A percentile compares a stretch with the other conserved stretches of the same genome.
Conservation (phyloP, 2,888 invertebrate species). For the Tanypteryx hageni region DNA sequence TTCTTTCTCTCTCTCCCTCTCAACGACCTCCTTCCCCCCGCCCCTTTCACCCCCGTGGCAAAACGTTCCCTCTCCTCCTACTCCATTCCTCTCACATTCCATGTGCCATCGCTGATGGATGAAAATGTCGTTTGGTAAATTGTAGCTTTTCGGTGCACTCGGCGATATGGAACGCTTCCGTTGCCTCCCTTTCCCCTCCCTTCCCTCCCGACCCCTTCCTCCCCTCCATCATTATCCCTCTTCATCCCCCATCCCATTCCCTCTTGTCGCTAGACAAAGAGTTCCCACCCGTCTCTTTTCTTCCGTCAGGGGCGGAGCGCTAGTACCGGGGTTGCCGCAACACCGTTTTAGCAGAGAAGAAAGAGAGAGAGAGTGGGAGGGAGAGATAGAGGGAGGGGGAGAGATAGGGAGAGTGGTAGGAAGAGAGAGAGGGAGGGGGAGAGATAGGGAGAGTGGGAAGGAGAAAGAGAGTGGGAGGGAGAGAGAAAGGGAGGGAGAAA, state of each 20-base stretch:
- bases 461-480: neutral
- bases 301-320: neutral
- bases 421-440: neutral
- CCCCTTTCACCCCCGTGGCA: too few relatives aligned
- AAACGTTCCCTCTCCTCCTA: too few relatives aligned
- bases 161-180: too few relatives aligned
- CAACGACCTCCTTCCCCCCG: too few relatives aligned
- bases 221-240: too few relatives aligned
- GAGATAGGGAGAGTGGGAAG: neutral
- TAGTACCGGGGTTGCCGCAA: neutral
- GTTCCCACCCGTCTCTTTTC: too few relatives aligned
- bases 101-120: neutral
- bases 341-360: neutral
- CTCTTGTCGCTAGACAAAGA: too few relatives aligned
- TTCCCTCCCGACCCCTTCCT: too few relatives aligned
- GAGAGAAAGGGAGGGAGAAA: neutral
- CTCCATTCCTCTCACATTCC: too few relatives aligned
- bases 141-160: neutral
- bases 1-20: too few relatives aligned
- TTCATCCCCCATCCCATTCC: too few relatives aligned
- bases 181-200: too few relatives aligned
- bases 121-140: neutral
- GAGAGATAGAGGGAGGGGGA: neutral
- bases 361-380: neutral
- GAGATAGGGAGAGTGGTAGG: neutral